A percentile compares a stretch with the other conserved stretches of the same genome.
Evolutionary conservation across 2,113 vertebrate genomes (phyloP).

Genomic region (Penelope pileata): DNA sequence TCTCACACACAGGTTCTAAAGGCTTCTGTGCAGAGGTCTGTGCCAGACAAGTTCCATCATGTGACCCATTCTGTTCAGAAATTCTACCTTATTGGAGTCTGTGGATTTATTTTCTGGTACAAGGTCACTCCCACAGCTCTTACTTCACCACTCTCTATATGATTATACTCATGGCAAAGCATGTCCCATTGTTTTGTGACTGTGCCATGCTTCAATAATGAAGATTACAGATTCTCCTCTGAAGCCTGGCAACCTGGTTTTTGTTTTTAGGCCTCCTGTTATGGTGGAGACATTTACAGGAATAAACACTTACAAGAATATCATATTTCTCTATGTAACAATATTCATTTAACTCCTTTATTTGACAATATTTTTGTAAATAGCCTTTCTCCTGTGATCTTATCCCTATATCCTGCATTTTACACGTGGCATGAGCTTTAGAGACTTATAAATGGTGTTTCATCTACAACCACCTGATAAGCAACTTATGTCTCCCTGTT

Average conservation of each 20-base stretch:
- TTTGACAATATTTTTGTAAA: background rate
- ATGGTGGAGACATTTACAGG: background rate
- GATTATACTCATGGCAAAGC: background rate
- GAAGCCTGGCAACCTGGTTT: background rate
- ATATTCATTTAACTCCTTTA: background rate
- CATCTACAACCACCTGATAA: background rate
- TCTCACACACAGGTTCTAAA: background rate
- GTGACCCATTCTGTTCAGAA: background rate
- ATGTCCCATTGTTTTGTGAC: background rate
- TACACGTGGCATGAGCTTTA: background rate
- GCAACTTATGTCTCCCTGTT: background rate
- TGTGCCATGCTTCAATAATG: background rate
- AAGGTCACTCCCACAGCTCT: background rate
- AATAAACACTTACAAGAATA: background rate
- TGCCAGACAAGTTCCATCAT: background rate
- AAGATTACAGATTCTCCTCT: background rate
- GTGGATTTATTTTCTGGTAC: background rate
- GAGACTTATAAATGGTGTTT: background rate
- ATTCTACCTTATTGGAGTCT: background rate
- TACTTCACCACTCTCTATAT: background rate
- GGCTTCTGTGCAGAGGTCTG: background rate
- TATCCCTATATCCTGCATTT: background rate
- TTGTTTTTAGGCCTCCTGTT: background rate
- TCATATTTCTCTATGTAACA: background rate
- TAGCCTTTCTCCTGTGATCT: background rate